phyloP scores from a whole-genome alignment of 2,113 vertebrate genomes.

The Grammomys surdaster region DNA sequence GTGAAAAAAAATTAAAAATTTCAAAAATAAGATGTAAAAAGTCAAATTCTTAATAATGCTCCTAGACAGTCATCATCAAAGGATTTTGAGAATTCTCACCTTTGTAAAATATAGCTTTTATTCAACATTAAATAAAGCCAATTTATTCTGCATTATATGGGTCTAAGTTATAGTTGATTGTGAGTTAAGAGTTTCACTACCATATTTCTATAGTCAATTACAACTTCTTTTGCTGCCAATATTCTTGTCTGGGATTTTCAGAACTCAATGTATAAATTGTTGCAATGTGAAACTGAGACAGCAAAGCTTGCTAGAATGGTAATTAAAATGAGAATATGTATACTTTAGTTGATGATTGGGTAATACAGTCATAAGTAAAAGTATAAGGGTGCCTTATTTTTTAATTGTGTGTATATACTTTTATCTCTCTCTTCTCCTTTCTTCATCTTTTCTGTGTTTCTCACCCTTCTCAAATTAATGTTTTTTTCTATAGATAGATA shows the following conservation, averaged over 20 bases:
- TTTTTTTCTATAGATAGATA: background rate
- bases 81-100: background rate
- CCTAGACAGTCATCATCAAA: background rate
- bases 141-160: background rate
- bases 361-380: background rate
- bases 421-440: background rate
- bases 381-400: background rate
- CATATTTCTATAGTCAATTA: background rate
- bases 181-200: background rate
- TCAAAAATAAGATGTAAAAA: constrained; percentile 18
- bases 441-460: background rate
- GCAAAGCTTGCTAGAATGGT: background rate
- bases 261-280: background rate
- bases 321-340: background rate
- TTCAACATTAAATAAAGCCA: background rate
- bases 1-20: no score
- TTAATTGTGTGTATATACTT: background rate
- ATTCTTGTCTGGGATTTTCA: background rate
- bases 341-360: background rate
- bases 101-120: background rate
- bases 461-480: background rate
- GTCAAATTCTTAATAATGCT: background rate
- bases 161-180: background rate
- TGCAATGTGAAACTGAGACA: background rate
- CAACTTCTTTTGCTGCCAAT: background rate